phyloP scores from a whole-genome alignment of 2,113 vertebrate genomes.

The Pseudois nayaur region DNA sequence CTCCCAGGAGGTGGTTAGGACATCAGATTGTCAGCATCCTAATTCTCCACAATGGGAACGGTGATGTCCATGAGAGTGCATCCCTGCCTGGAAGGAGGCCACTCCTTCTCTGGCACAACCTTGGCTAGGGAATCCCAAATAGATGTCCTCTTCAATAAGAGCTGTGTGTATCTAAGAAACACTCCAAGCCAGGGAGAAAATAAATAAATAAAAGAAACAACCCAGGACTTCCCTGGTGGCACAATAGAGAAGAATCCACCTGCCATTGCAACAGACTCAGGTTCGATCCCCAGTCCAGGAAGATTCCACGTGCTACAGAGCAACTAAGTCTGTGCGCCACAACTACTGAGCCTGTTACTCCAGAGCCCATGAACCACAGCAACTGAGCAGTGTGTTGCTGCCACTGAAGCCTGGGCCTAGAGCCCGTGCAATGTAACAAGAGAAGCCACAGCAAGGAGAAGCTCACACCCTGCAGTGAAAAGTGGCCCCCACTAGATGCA shows the following conservation, averaged over 20 bases:
- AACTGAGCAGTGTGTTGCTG: not conserved
- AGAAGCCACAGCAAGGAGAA: not conserved
- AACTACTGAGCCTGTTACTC: not conserved
- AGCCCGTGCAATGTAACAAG: not conserved
- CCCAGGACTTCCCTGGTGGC: not conserved
- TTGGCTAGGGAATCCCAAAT: not conserved
- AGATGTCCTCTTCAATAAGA: not conserved
- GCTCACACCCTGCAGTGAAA: not conserved
- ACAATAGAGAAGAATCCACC: not conserved
- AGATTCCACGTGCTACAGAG: not conserved
- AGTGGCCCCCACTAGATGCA: not conserved
- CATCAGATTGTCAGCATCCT: not conserved
- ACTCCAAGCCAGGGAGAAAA: not conserved
- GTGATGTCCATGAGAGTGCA: not conserved
- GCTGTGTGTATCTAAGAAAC: not conserved
- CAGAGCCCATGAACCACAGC: not conserved
- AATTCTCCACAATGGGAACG: not conserved
- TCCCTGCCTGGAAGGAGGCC: not conserved
- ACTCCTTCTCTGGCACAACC: not conserved
- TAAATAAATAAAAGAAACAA: not conserved
- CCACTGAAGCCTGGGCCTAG: not conserved
- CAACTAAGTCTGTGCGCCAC: not conserved
- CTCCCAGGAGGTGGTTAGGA: not conserved
- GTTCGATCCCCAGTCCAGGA: not conserved
- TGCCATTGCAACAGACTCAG: not conserved